phyloP scores from a whole-genome alignment of 1,140 invertebrate genomes.

The Cyphomyrmex costatus region DNA sequence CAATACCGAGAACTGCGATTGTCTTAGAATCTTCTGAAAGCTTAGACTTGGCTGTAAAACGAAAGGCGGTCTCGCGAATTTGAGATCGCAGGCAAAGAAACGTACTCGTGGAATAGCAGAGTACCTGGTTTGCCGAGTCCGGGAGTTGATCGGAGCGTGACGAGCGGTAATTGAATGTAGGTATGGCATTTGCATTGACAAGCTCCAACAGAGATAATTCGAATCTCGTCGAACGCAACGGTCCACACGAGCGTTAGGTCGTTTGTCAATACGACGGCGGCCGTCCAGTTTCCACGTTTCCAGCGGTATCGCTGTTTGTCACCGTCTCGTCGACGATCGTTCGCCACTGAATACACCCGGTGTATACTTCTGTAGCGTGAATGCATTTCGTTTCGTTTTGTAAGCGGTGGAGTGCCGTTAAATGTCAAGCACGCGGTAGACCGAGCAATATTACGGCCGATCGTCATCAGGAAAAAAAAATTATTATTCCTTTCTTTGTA shows the following conservation, averaged over 20 bases:
- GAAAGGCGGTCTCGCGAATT: not conserved
- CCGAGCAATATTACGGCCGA: constrained; percentile 44
- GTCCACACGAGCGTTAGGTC: constrained; percentile 83
- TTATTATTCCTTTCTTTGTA: not conserved
- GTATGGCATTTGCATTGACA: constrained; percentile 87
- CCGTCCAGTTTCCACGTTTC: constrained; percentile 79
- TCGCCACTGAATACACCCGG: constrained; percentile 68
- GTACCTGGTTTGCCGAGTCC: constrained; percentile 63
- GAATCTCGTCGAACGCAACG: constrained; percentile 86
- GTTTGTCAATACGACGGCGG: constrained; percentile 86
- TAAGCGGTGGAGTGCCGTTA: constrained; percentile 50
- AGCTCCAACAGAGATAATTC: constrained; percentile 87
- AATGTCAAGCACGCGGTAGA: constrained; percentile 49
- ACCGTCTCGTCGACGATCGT: constrained; percentile 79
- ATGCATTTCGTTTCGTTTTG: constrained; percentile 67
- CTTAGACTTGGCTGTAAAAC: not conserved
- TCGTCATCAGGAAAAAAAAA: constrained; percentile 4
- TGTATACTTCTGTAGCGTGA: constrained; percentile 61
- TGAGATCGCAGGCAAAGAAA: constrained; percentile 49
- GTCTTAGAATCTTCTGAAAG: not conserved
- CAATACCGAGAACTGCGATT: too few relatives aligned
- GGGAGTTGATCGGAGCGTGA: constrained; percentile 85
- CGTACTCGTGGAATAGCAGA: constrained; percentile 42
- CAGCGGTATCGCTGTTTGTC: constrained; percentile 82
- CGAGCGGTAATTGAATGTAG: constrained; percentile 86